Conservation (phyloP, 2,797 vertebrate species). For the Falco biarmicus region DNA sequence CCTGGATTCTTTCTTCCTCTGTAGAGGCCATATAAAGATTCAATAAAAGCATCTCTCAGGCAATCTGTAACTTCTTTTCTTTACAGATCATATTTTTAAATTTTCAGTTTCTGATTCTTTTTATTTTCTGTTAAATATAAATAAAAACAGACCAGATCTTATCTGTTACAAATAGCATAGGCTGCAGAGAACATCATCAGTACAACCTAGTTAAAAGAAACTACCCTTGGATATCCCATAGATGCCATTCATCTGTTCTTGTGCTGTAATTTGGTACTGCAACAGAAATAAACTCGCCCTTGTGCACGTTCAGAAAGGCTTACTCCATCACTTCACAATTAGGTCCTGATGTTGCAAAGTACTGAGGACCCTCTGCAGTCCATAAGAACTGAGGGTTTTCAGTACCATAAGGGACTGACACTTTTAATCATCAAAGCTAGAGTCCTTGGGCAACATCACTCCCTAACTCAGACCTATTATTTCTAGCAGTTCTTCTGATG, state of each 20-base stretch:
- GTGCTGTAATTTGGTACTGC: neutral
- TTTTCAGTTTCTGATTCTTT: neutral
- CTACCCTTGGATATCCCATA: neutral
- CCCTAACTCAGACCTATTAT: neutral
- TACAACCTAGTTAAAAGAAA: neutral
- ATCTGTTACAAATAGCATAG: neutral
- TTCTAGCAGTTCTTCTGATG: conserved; percentile 29
- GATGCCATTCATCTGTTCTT: neutral
- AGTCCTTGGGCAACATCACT: neutral
- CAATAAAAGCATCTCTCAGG: conserved; percentile 51
- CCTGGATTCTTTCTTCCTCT: neutral
- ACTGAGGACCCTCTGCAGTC: neutral
- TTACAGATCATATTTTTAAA: neutral
- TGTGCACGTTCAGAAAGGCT: neutral
- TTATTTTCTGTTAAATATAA: neutral
- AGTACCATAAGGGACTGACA: neutral
- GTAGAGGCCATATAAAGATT: conserved; percentile 46
- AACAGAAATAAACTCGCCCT: neutral
- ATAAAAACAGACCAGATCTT: neutral
- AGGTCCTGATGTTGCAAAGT: neutral
- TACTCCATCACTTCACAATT: neutral
- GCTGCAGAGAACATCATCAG: neutral
- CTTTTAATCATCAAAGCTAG: conserved; percentile 6
- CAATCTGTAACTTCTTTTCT: conserved; percentile 29
- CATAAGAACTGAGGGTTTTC: neutral